These are phyloP conservation scores for Atractosteus spatula DNA, from an alignment of 2,113 vertebrate genomes.

Conservation along the genomic window DNA sequence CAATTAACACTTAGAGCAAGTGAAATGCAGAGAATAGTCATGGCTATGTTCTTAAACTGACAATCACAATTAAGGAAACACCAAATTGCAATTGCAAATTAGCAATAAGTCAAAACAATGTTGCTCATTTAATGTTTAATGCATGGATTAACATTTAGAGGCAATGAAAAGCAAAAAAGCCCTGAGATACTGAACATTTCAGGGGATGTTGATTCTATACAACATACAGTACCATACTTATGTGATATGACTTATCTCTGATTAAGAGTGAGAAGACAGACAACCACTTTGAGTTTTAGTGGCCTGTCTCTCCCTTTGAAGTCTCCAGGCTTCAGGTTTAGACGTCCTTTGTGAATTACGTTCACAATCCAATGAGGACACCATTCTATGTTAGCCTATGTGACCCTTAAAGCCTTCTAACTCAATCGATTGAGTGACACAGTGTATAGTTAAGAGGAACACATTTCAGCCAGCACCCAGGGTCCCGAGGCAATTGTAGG, in stretches of 20 bases:
- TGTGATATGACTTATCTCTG: slow-evolving; percentile 26
- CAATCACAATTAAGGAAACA: neutral
- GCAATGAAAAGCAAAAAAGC: slow-evolving; percentile 38
- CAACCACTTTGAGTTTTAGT: slow-evolving; percentile 12
- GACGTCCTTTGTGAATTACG: slow-evolving; percentile 46
- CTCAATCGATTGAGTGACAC: slow-evolving; percentile 56
- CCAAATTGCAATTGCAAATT: neutral
- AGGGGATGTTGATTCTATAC: no score
- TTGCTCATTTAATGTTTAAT: slow-evolving; percentile 45
- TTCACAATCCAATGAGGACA: slow-evolving; percentile 30
- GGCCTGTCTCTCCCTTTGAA: slow-evolving; percentile 8
- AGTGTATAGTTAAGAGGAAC: slow-evolving; percentile 56
- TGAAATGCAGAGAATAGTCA: neutral
- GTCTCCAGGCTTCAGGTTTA: neutral
- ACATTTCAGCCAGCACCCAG: slow-evolving; percentile 38
- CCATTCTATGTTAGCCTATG: slow-evolving; percentile 39
- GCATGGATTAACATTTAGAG: slow-evolving; percentile 46
- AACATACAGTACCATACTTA: slow-evolving; percentile 21
- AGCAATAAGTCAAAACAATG: slow-evolving; percentile 1
- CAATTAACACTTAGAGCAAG: neutral
- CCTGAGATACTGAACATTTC: slow-evolving; percentile 12
- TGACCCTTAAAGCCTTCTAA: slow-evolving; percentile 50
- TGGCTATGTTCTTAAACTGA: neutral
- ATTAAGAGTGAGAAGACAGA: slow-evolving; percentile 30
- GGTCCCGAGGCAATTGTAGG: slow-evolving; percentile 40